phyloP scores from a whole-genome alignment of 2,888 invertebrate genomes.

The Sylvicola fuscatus region DNA sequence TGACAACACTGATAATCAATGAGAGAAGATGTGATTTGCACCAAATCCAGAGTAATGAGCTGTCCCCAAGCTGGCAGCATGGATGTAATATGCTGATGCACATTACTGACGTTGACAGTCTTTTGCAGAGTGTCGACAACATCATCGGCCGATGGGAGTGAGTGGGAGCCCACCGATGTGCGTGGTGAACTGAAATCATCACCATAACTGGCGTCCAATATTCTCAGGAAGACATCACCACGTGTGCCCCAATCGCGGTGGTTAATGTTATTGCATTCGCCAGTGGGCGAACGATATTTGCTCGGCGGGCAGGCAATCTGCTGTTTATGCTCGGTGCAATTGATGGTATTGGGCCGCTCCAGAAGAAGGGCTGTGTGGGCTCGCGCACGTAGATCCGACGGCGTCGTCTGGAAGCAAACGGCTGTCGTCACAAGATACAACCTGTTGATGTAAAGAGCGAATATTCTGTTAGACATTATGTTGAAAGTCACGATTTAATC shows the following conservation, averaged over 20 bases:
- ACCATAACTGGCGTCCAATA: slow-evolving; percentile 49
- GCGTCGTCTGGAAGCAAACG: slow-evolving; percentile 3
- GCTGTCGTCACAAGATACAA: no score
- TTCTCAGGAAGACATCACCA: slow-evolving; percentile 53
- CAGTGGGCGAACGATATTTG: slow-evolving; percentile 62
- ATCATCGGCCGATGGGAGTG: slow-evolving; percentile 37
- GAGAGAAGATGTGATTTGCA: slow-evolving; percentile 35
- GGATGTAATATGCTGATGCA: slow-evolving; percentile 57
- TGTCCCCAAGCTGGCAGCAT: slow-evolving; percentile 65
- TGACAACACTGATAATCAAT: slow-evolving; percentile 30
- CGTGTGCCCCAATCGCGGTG: slow-evolving; percentile 68
- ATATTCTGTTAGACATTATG: no score
- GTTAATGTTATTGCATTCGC: slow-evolving; percentile 75
- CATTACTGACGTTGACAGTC: slow-evolving; percentile 27
- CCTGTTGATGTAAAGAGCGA: no score
- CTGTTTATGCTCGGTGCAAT: slow-evolving; percentile 4
- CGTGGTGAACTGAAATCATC: slow-evolving; percentile 33
- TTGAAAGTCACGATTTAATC: no score
- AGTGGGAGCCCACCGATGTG: slow-evolving; percentile 31
- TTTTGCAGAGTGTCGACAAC: slow-evolving; percentile 36
- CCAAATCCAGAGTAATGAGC: slow-evolving; percentile 48
- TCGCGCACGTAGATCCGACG: slow-evolving; percentile 7
- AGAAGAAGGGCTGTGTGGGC: slow-evolving; percentile 6
- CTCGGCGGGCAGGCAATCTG: slow-evolving; percentile 50
- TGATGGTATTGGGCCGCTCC: slow-evolving; percentile 6